Evolutionary conservation across 2,113 vertebrate species (phyloP).

Genomic region (Lampris megalopsis): DNA sequence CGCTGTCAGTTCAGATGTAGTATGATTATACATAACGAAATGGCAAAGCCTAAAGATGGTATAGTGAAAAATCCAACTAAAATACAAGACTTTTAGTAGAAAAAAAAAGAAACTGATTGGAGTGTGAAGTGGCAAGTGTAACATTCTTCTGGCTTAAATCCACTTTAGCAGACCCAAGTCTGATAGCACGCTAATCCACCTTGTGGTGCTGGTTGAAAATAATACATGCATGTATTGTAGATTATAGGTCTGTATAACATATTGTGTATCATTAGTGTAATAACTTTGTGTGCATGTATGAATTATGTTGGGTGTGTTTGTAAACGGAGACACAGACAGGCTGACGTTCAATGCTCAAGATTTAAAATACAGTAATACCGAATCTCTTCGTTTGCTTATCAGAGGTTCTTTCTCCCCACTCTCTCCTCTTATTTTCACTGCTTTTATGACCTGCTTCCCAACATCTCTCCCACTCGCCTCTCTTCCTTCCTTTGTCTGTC

Average conservation of each 20-base stretch:
- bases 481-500: conserved; percentile 23
- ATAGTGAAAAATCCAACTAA: conserved; percentile 52
- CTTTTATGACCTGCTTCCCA: conserved; percentile 14
- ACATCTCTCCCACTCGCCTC: conserved; percentile 37
- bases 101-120: conserved; percentile 14
- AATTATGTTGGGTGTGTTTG: neutral
- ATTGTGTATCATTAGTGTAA: no score
- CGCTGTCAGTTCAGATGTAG: conserved; percentile 14
- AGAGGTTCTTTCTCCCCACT: no score
- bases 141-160: neutral
- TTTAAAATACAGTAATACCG: no score
- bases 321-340: no score
- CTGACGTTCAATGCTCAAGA: no score
- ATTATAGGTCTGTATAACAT: no score
- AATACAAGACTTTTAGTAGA: conserved; percentile 23
- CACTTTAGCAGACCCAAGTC: neutral
- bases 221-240: no score
- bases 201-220: no score
- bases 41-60: conserved; percentile 30
- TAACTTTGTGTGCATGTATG: neutral
- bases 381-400: no score
- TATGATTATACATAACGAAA: neutral
- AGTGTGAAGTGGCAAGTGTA: conserved; percentile 28
- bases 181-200: neutral
- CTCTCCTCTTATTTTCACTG: neutral